Evolutionary conservation across 2,113 vertebrate species (phyloP), one percentile per base, ranked within the genome.

Genomic region (Macaca fascicularis): DNA sequence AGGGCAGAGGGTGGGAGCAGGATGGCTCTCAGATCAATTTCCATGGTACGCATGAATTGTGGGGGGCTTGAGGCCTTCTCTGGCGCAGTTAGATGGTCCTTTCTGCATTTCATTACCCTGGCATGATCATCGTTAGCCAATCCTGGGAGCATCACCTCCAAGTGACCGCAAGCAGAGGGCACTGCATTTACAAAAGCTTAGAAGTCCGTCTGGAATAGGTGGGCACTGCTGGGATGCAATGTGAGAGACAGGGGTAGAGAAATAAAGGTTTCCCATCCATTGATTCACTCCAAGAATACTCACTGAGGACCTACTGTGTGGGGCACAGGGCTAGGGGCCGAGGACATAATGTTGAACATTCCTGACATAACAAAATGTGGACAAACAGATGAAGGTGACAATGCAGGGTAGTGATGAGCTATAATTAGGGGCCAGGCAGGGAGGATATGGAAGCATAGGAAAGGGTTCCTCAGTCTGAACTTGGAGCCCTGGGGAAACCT

Each of bases 21-120:
- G 25, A 27, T 0, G 4, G 76, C 38, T 78, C 30, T n/a, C 23
- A 12, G 2, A 67, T 38, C 32, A 25, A 52, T 45, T 50, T 43
- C 55, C 17, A 1, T 2, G 19, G 38, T 38, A 1, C 0, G 32
- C 0, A 0, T 4, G n/a, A 45, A 14, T 38, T 67, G 43, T 20
- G n/a, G 78, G 27, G 16, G n/a, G 10, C 72, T 38, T 0, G 23
- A 52, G 43, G 27, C 5, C 70, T 67, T 20, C 76, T 75, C 45
- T 50, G 55, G 22, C 50, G 14, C 22, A 9, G 14, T 52, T 45
- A 69, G 30, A 64, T 3, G 25, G 2, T 38, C 61, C 23, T 67
- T 43, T 43, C 27, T 64, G 22, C 22, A 4, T 8, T 4, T 43
- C 50, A 27, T 32, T 45, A 45, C 45, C 8, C 50, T 3, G 16